Conservation (phyloP, 2,113 vertebrate species). For the Gulo gulo region DNA sequence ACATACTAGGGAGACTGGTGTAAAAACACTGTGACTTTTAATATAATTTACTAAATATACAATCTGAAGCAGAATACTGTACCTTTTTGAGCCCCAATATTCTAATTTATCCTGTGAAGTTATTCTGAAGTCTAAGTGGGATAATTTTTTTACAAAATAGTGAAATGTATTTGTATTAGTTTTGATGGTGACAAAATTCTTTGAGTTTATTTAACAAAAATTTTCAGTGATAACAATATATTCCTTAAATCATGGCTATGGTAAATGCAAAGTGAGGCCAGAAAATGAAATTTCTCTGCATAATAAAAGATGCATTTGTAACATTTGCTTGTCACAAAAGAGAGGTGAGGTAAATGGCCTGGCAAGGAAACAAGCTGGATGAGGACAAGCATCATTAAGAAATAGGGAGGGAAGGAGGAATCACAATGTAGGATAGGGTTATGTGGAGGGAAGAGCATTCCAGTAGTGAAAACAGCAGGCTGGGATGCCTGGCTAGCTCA, state of each 20-base stretch:
- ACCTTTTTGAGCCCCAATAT: neutral
- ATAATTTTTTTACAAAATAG: neutral
- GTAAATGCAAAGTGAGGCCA: neutral
- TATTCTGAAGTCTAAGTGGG: neutral
- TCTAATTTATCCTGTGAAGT: neutral
- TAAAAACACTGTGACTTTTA: neutral
- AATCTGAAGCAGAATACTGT: neutral
- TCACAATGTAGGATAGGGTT: neutral
- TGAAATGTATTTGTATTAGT: neutral
- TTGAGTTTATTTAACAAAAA: neutral
- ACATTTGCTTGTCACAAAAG: neutral
- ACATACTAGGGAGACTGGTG: neutral
- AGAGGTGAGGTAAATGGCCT: neutral
- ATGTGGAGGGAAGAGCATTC: neutral
- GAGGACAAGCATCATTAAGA: neutral
- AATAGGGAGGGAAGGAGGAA: neutral
- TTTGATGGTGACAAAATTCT: neutral
- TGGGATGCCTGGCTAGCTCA: too few species aligned
- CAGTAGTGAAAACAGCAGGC: neutral
- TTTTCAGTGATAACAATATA: neutral
- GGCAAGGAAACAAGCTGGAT: too few species aligned
- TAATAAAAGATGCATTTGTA: neutral
- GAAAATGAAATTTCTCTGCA: neutral
- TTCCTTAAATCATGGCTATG: neutral
- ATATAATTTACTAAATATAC: neutral